Evolutionary conservation across 2,113 vertebrate genomes (phyloP).

Genomic region (Psittacara wagleri): DNA sequence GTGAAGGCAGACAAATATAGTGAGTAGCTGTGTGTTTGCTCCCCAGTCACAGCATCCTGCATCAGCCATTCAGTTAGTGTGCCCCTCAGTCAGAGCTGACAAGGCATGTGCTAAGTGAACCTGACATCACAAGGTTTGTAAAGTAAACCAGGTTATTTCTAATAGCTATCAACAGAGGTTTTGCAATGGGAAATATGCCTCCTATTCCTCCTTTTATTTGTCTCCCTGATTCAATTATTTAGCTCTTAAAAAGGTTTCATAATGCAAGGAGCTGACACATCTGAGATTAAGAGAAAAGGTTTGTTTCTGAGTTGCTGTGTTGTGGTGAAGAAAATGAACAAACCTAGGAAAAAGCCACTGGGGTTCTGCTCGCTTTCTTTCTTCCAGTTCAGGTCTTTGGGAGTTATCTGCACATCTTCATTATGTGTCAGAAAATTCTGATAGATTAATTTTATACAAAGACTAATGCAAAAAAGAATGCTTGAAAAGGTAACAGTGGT

Average conservation of each 20-base stretch:
- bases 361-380: background rate
- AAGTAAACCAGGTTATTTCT: background rate
- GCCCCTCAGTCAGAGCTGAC: background rate
- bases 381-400: background rate
- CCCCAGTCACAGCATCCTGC: rapidly evolving
- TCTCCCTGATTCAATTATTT: background rate
- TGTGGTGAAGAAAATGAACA: background rate
- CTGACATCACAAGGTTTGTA: background rate
- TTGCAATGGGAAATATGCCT: background rate
- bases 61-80: background rate
- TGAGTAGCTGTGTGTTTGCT: background rate
- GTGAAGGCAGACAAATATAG: background rate
- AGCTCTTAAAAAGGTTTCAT: background rate
- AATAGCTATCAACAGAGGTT: background rate
- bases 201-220: background rate
- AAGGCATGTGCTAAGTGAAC: background rate
- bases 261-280: background rate
- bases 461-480: background rate
- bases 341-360: background rate
- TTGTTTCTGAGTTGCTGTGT: background rate
- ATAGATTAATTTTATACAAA: background rate
- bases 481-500: background rate
- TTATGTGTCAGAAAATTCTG: background rate
- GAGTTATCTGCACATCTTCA: background rate
- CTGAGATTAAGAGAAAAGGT: background rate